Percentiles rank a stretch among this genome's conserved stretches.
Conservation (phyloP, 1,140 invertebrate genomes). For the Diachasmimorpha longicaudata region DNA sequence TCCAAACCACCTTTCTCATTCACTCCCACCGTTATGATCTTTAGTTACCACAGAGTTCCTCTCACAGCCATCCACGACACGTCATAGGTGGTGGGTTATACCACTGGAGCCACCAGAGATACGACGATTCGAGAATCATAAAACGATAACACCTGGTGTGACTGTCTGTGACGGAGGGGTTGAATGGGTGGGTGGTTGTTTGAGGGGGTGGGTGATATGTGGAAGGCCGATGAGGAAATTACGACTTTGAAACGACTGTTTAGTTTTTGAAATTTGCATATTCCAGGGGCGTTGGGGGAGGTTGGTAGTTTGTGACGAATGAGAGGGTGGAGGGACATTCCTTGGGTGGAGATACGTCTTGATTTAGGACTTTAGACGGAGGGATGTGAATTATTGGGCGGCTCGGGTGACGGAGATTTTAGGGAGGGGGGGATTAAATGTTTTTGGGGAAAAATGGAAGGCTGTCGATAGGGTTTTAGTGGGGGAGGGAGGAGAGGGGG, state of each 20-base stretch:
- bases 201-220: neutral
- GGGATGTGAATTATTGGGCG: too few relatives aligned
- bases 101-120: neutral
- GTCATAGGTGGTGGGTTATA: neutral
- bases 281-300: too few relatives aligned
- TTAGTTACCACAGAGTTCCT: neutral
- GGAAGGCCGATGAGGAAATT: neutral
- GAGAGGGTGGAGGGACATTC: too few relatives aligned
- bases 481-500: too few relatives aligned
- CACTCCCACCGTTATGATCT: neutral
- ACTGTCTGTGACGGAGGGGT: neutral
- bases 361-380: too few relatives aligned
- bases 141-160: conserved; percentile 1
- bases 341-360: too few relatives aligned
- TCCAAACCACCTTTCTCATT: conserved; percentile 1
- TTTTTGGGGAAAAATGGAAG: too few relatives aligned
- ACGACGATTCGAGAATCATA: neutral
- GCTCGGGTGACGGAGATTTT: too few relatives aligned
- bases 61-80: conserved; percentile 14
- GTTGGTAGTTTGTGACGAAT: too few relatives aligned
- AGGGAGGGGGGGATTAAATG: too few relatives aligned
- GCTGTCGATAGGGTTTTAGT: too few relatives aligned
- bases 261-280: neutral
- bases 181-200: too few relatives aligned
- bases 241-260: neutral